These are phyloP conservation scores for Matsumurasca onukii DNA, from an alignment of 1,140 invertebrate species.

Conservation along the genomic window DNA sequence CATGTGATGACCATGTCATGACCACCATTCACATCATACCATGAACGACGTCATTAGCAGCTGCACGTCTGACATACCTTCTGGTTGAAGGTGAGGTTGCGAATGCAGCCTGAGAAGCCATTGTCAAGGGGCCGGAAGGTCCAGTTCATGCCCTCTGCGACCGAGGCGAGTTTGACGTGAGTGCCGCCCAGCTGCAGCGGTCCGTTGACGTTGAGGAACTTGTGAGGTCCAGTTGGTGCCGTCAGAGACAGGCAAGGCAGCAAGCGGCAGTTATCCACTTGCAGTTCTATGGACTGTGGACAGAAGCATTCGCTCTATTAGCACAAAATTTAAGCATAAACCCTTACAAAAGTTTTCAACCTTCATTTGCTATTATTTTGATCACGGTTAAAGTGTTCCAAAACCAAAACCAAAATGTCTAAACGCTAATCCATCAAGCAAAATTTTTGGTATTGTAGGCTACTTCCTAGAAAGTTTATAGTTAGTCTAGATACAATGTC, in stretches of 20 bases:
- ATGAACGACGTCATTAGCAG: no score
- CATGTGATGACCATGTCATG: no score
- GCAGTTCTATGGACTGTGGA: constrained; percentile 64
- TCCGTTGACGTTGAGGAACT: constrained; percentile 85
- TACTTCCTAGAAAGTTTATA: no score
- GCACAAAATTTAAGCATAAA: no score
- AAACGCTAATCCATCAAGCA: no score
- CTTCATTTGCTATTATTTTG: no score
- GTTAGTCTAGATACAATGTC: no score
- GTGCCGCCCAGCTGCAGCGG: constrained; percentile 86
- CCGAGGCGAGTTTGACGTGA: constrained; percentile 58
- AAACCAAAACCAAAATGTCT: no score
- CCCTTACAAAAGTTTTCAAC: no score
- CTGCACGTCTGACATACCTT: constrained; percentile 58
- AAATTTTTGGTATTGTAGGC: no score
- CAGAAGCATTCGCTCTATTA: neutral
- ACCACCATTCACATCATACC: no score
- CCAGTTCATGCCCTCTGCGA: constrained; percentile 59
- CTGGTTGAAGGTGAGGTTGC: constrained; percentile 79
- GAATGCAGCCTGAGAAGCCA: constrained; percentile 82
- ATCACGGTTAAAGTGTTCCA: no score
- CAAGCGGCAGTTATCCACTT: constrained; percentile 71
- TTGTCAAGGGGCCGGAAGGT: constrained; percentile 60
- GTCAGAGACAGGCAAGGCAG: constrained; percentile 70
- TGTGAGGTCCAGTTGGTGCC: constrained; percentile 66